Evolutionary conservation across 2,888 invertebrate species (phyloP), one percentile per base, ranked within the genome.

Genomic region (Polydrusus tereticollis): DNA sequence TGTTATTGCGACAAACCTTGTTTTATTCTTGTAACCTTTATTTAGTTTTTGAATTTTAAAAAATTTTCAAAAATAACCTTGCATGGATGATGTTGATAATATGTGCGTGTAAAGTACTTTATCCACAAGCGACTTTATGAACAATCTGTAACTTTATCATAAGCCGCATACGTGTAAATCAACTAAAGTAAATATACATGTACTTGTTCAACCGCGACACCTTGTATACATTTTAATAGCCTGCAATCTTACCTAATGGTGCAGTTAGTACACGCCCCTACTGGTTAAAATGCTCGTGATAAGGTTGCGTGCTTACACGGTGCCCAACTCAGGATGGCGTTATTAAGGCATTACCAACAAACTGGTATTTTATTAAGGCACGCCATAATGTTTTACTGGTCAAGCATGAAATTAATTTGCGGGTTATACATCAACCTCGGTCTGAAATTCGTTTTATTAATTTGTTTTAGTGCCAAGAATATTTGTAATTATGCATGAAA

Each of bases 311-410:
- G 62, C 45, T 63, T 63, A 63, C 47, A 63, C 62, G 62, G 33
- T 63, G 26, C 33, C 26, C 43, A 26, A 55, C 55, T 41, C 52
- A 41, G 23, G 12, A 38, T 20, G 47, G 50, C 38, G 60, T 66
- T 57, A 67, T 67, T 67, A 58, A 58, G 67, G 67, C 58, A 67
- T 64, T 64, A 67, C 67, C 58, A 64, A 64, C 64, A 64, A 64
- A 64, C 64, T 52, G 64, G 52, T 64, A 64, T 64, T 64, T 64
- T 64, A 64, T 64, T 64, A 64, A 52, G 23, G 45, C 38, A 41
- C 33, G 41, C 52, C 50, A 45, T 52, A 50, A 50, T 63, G 45
- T 63, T 63, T 45, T 63, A 45, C 52, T 20, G 50, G 50, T 64
- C 52, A 41, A 41, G 64, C 64, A 38, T 64, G 52, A 52, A 50